phyloP scores from a whole-genome alignment of 2,797 vertebrate genomes.

The Martes flavigula region DNA sequence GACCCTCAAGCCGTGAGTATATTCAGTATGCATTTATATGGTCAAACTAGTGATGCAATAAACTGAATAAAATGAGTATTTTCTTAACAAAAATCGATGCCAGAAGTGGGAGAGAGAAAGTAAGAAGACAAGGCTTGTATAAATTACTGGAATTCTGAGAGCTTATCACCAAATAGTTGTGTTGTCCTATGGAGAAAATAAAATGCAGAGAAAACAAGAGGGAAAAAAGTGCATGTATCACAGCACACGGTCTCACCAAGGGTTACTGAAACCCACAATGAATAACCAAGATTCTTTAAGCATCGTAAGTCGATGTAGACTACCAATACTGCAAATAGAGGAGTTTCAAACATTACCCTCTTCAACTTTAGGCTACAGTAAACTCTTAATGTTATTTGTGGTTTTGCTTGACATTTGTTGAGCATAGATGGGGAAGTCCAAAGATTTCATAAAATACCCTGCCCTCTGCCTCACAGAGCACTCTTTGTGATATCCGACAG shows the following conservation, averaged over 20 bases:
- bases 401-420: neutral
- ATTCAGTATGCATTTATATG: neutral
- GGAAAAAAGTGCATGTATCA: accelerated
- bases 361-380: neutral
- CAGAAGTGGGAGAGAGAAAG: neutral
- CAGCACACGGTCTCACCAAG: accelerated
- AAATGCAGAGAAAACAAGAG: neutral
- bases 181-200: neutral
- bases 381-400: neutral
- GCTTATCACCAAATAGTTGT: neutral
- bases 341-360: neutral
- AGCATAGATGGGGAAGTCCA: neutral
- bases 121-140: neutral
- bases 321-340: neutral
- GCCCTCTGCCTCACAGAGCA: neutral
- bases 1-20: accelerated
- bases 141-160: neutral
- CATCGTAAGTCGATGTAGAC: neutral
- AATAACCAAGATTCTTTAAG: neutral
- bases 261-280: neutral
- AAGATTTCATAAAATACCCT: neutral
- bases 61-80: neutral
- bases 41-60: neutral
- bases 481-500: too few relatives aligned
- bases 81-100: conserved; percentile 4